A percentile compares a stretch with the other conserved stretches of the same genome.
These are phyloP conservation scores for Apogon talboti DNA, from an alignment of 2,797 vertebrate genomes.

Conservation along the genomic window DNA sequence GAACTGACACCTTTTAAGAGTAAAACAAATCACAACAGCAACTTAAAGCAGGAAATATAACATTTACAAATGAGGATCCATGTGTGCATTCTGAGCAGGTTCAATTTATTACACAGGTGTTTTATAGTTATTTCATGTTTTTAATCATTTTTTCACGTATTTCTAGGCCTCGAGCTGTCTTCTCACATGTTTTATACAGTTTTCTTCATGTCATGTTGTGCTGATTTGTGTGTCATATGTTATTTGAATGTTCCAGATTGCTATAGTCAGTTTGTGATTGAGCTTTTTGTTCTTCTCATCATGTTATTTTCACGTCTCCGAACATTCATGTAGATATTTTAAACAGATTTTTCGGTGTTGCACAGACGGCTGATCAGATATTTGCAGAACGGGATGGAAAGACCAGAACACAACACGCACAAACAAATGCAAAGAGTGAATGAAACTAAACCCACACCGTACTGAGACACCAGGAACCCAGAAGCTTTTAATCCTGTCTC, in stretches of 20 bases:
- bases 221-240: background rate
- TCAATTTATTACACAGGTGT: too few relatives aligned
- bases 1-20: too few relatives aligned
- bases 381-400: slow-evolving; percentile 42
- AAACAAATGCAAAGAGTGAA: slow-evolving; percentile 20
- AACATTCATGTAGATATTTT: slow-evolving; percentile 3
- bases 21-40: too few relatives aligned
- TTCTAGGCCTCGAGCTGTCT: too few relatives aligned
- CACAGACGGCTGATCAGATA: slow-evolving; percentile 26
- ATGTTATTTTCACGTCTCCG: background rate
- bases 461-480: slow-evolving; percentile 41
- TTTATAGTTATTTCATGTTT: too few relatives aligned
- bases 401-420: slow-evolving; percentile 3
- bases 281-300: background rate
- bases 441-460: slow-evolving; percentile 41
- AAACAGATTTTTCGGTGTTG: background rate
- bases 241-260: too few relatives aligned
- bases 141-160: too few relatives aligned
- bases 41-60: too few relatives aligned
- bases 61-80: too few relatives aligned
- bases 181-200: background rate
- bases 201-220: background rate
- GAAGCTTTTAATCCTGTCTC: slow-evolving; percentile 54
- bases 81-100: too few relatives aligned
- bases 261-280: background rate